Base-by-base conservation (phyloP, 2,113 vertebrate genomes). In the Camelus dromedarius region DNA sequence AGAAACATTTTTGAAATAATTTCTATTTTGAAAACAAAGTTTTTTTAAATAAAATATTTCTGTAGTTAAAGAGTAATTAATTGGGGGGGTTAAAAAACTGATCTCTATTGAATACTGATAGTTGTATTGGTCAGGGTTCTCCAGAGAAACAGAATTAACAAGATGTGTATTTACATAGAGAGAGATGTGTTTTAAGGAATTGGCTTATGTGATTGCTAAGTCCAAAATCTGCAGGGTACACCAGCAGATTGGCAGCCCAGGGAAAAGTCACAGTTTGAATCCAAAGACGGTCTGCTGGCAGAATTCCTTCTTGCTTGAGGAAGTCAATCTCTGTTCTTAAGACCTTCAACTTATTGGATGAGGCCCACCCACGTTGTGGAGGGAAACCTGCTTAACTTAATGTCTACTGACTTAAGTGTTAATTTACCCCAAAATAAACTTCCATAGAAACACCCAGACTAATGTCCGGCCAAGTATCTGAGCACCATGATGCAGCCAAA, bases 1-100 rank as follows among this genome's bases (percentile, higher is more conserved):
- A 56, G 80, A 87, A 48, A 30, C 0, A n/a, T 16, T 70, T 92
- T 64, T 77, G 10, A 95, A 93, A 52, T 84, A 75, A 50, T 70
- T 70, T 52, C 89, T 96, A 56, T 91, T 62, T 79, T 28, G 32
- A 52, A 67, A 73, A n/a, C 18, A 79, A n/a, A 80, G 15, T 81
- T 56, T n/a, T 91, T 67, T 60, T 89, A 22, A 95, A 52, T 89
- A 38, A 76, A 92, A 52, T 76, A 80, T n/a, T 84, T 62, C 93
- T 30, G 73, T 84, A 8, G 13, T 48, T 89, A 42, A 81, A 69
- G 30, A 64, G n/a, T 64, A 73, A 72, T 87, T 82, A 18, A 24
- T 86, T 82, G 54, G 3, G 15, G 35, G n/a, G 67, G 69, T 60
- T 35, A 46, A 88, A 86, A 58, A 35, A 26, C 42, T 91, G 38